Percentiles rank a stretch among this genome's conserved stretches.
Conservation (phyloP, 1,140 invertebrate species). For the Ceratitis capitata region DNA sequence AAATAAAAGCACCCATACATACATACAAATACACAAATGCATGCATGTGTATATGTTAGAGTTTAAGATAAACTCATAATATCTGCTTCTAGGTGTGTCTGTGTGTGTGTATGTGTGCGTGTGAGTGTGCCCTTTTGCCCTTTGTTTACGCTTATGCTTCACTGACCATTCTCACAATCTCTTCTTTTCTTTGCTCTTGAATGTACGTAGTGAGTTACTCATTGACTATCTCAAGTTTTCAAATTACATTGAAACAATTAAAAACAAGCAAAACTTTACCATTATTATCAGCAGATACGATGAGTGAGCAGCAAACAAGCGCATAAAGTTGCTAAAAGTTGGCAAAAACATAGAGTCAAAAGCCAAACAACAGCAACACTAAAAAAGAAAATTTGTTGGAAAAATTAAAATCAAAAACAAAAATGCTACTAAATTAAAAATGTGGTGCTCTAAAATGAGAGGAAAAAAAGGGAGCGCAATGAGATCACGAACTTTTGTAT, state of each 20-base stretch:
- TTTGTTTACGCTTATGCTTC: background rate
- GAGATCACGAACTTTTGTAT: background rate
- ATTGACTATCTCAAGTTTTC: background rate
- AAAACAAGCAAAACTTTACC: background rate
- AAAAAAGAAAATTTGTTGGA: background rate
- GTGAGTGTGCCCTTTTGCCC: no score
- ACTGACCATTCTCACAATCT: background rate
- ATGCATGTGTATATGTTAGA: background rate
- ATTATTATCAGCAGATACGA: background rate
- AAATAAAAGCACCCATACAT: no score
- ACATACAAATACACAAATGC: no score
- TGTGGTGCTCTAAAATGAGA: no score
- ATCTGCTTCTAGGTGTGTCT: background rate
- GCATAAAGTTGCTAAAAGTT: background rate
- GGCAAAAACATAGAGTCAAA: no score
- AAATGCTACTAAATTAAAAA: background rate
- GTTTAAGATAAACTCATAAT: background rate
- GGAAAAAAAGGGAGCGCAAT: background rate
- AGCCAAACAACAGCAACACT: no score
- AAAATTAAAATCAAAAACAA: background rate
- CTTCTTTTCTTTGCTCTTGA: no score
- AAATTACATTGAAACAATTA: slow-evolving; percentile 1
- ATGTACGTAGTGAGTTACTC: background rate
- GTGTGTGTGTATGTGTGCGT: background rate
- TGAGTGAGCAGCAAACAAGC: background rate